A percentile compares a stretch with the other conserved stretches of the same genome.
Evolutionary conservation across 2,797 vertebrate species (phyloP).

Genomic region (Semotilus atromaculatus): DNA sequence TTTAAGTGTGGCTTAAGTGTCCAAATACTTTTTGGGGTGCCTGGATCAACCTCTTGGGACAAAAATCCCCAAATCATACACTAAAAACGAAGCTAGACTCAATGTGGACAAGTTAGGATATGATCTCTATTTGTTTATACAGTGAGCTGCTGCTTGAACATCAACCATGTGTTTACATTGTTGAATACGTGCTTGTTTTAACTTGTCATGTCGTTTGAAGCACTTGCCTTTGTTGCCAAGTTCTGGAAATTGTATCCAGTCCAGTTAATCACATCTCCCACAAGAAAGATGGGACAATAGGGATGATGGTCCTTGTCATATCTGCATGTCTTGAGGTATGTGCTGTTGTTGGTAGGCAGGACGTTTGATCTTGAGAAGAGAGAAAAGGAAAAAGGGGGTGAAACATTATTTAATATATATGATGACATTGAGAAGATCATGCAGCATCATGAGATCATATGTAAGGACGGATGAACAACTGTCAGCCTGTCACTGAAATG

Average conservation of each 20-base stretch:
- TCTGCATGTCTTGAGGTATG: constrained; percentile 87
- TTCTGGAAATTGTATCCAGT: constrained; percentile 86
- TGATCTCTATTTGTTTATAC: not conserved
- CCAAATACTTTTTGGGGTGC: not conserved
- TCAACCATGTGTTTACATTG: not conserved
- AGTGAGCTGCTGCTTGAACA: not conserved
- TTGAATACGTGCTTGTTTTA: not conserved
- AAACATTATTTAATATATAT: not conserved
- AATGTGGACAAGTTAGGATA: not conserved
- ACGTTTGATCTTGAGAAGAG: constrained; percentile 83
- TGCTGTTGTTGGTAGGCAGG: constrained; percentile 73
- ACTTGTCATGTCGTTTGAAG: not conserved
- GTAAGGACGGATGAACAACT: constrained; percentile 12
- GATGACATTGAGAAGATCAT: not conserved
- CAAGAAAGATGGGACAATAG: constrained; percentile 93
- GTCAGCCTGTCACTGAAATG: constrained; percentile 49
- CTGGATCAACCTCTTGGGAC: not conserved
- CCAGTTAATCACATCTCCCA: constrained; percentile 83
- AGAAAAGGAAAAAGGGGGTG: not conserved
- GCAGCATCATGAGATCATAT: not conserved
- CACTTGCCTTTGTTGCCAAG: constrained; percentile 84
- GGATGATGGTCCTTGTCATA: constrained; percentile 77
- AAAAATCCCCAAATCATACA: not conserved
- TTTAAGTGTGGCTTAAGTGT: not conserved
- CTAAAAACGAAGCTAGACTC: not conserved